phyloP scores from a whole-genome alignment of 2,113 vertebrate species.

The Ptilorrhoa leucosticta region DNA sequence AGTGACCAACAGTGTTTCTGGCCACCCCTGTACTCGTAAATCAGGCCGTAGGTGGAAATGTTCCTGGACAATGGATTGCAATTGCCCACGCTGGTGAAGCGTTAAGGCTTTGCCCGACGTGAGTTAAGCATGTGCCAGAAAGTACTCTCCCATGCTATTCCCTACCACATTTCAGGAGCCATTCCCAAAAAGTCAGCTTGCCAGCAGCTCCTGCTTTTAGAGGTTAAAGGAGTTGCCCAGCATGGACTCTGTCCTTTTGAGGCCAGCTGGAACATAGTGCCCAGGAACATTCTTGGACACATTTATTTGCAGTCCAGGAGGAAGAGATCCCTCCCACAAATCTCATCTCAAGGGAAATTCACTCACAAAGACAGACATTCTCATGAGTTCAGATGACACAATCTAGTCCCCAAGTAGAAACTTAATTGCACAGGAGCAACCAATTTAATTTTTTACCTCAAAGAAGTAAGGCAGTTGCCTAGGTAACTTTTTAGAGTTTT shows the following conservation, averaged over 20 bases:
- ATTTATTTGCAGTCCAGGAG: neutral
- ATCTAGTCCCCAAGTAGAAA: neutral
- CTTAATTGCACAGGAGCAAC: neutral
- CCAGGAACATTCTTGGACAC: neutral
- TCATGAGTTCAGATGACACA: neutral
- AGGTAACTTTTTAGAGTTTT: neutral
- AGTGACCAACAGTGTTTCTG: neutral
- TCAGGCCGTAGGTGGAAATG: slow-evolving; percentile 2
- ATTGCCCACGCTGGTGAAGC: neutral
- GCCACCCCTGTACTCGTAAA: neutral
- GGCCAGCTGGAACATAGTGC: neutral
- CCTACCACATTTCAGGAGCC: neutral
- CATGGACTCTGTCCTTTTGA: neutral
- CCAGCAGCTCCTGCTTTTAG: neutral
- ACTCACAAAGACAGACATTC: neutral
- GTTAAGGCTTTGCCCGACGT: neutral
- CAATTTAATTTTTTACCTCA: neutral
- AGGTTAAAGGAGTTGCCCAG: neutral
- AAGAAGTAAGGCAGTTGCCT: neutral
- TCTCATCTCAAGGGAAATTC: neutral
- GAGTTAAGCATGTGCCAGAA: neutral
- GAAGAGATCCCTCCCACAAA: neutral
- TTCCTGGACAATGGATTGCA: neutral
- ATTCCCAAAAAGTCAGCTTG: neutral
- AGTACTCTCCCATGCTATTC: neutral